Evolutionary conservation across 2,113 vertebrate genomes (phyloP), one percentile per base, ranked within the genome.

Genomic region (Heliornis fulica): DNA sequence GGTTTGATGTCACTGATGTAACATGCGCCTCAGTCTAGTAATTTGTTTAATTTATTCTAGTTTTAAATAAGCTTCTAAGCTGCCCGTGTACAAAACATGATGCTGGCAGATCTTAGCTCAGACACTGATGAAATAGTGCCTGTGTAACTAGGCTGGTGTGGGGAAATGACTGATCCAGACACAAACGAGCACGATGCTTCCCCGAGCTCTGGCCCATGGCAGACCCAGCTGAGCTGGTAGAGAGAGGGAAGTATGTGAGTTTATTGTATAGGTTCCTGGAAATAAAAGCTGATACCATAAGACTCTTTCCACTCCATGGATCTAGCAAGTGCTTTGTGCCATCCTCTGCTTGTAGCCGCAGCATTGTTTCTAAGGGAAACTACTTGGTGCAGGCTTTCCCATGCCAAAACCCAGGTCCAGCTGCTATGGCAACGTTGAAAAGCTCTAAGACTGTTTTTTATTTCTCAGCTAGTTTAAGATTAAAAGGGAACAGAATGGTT

Each of bases 351-450:
- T 81, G 29, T 77, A 90, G 68, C 46, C 6, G 3, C 71, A 86
- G 59, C 54, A 70, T 81, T 90, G 89, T 95, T 95, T 92, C 94
- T 94, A 94, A 75, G 80, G 80, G 91, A 94, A 92, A 83, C 59
- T 87, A 86, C 38, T 94, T 36, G 12, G 48, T 63, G 64, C 29
- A 61, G 80, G 56, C 26, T 90, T 84, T 92, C 38, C 61, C 66
- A 5, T 94, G 96, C 72, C 95, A 94, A 94, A 94, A 90, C 80
- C 81, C 18, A 10, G 60, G 69, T 87, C 91, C 86, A 95, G 91
- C 94, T 96, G 93, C 93, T 87, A 94, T 92, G 87, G 94, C 63
- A 95, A 95, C 53, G 0, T 34, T 65, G 89, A 89, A 94, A 93
- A 90, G 53, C 77, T 57, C 40, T 53, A 50, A 87, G 74, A 61